A percentile compares a stretch with the other conserved stretches of the same genome.
Evolutionary conservation across 1,140 invertebrate species (phyloP).

Genomic region (Hyles euphorbiae): DNA sequence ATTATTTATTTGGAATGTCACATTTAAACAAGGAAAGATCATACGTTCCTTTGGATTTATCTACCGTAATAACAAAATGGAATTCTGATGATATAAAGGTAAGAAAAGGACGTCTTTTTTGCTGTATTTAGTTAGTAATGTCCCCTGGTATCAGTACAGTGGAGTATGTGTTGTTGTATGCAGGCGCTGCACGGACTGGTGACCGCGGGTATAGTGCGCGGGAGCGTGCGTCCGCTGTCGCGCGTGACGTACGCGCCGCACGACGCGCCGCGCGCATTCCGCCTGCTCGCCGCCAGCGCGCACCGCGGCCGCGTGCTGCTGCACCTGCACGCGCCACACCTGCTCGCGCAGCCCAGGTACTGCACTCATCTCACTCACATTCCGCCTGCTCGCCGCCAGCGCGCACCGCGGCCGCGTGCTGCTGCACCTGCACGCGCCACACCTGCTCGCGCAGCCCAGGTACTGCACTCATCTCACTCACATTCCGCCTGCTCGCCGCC

Average conservation of each 20-base stretch:
- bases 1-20: constrained; percentile 4
- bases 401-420: too few relatives aligned
- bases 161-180: neutral
- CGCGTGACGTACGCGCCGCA: constrained; percentile 6
- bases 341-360: constrained; percentile 5
- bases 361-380: too few relatives aligned
- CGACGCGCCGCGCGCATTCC: constrained; percentile 12
- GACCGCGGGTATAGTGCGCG: constrained; percentile 14
- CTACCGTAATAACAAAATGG: neutral
- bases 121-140: too few relatives aligned
- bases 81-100: too few relatives aligned
- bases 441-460: too few relatives aligned
- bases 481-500: too few relatives aligned
- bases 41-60: neutral
- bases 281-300: constrained; percentile 3
- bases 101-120: too few relatives aligned
- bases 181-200: constrained; percentile 10
- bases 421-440: too few relatives aligned
- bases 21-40: neutral
- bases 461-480: too few relatives aligned
- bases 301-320: constrained; percentile 14
- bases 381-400: too few relatives aligned
- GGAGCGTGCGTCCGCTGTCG: constrained; percentile 16
- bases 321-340: neutral
- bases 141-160: too few relatives aligned